Evolutionary conservation across 2,888 invertebrate species (phyloP), one percentile per base, ranked within the genome.

Genomic region (Agrilus cyanescens): DNA sequence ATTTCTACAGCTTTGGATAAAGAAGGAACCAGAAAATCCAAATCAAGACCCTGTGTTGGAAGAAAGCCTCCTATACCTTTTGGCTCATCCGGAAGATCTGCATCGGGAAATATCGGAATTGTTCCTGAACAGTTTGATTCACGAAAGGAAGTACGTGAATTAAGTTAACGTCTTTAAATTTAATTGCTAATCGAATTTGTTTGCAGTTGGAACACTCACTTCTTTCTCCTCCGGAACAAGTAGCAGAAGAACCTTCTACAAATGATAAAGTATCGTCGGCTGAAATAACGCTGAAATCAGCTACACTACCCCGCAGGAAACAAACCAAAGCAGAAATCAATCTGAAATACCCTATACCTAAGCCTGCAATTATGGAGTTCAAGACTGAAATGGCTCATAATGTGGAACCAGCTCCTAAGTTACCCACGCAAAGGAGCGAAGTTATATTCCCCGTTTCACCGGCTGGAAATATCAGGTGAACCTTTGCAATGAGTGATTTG

Each of bases 21-120:
- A 51, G 65, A 65, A 45, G 67, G 67, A 35, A 57, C 67, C 8
- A 57, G 66, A 44, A 68, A 67, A 56, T 67, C 65, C 6, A 67
- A 66, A 54, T 67, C 67, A 4, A 52, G 65, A 33, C 67, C 67
- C n/a, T 65, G 65, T 45, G 62, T 68, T 56, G 57, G 58, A 44
- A 55, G 65, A 40, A 82, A 82, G 68, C 82, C 82, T 40, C 78
- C 79, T 1, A 72, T 79, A 53, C 76, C 79, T 53, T 79, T 78
- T 66, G 77, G 80, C 13, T 60, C 61, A 20, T 60, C 66, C 51
- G 71, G 71, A 16, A 60, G 71, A 43, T 71, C 71, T 0, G 75
- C 78, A n/a, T 78, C 78, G 46, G 78, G 78, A 52, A 72, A 67
- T 59, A 68, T 66, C 51, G 61, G 57, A 43, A 57, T 62, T 55